Percentiles rank a stretch among this genome's conserved stretches.
These are phyloP conservation scores for Pangasius mekongensis DNA, from an alignment of 2,797 vertebrate genomes.

Conservation along the genomic window DNA sequence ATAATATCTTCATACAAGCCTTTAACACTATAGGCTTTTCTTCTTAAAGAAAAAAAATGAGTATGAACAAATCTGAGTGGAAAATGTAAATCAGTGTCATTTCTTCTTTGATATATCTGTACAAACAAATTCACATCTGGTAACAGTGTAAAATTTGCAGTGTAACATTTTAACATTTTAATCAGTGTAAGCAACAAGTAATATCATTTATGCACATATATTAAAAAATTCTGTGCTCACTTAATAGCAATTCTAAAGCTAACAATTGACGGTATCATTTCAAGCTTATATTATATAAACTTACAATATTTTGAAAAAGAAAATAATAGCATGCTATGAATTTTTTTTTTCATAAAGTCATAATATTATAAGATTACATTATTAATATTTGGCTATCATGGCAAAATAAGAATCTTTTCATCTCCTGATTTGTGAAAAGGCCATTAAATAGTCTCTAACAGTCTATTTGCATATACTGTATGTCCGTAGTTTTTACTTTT, in stretches of 20 bases:
- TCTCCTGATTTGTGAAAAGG: not conserved
- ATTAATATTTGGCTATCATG: not conserved
- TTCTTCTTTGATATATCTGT: not conserved
- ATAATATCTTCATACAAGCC: not conserved
- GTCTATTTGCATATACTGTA: not conserved
- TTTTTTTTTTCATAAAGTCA: not conserved
- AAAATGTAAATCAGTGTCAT: not conserved
- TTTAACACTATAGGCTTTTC: not conserved
- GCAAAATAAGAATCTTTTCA: not conserved
- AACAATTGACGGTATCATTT: not conserved
- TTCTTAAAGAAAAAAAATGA: no score
- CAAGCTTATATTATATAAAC: no score
- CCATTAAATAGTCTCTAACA: not conserved
- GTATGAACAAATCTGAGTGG: not conserved
- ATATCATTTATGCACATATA: not conserved
- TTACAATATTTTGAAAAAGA: not conserved
- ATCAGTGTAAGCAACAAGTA: not conserved
- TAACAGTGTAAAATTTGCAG: not conserved
- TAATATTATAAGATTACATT: not conserved
- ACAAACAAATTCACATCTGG: not conserved
- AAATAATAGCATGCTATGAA: not conserved
- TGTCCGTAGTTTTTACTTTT: not conserved
- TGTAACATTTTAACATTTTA: slow-evolving; percentile 1
- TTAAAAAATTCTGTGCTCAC: not conserved
- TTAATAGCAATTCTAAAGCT: not conserved